phyloP scores from a whole-genome alignment of 2,888 invertebrate species.

The Nemurella pictetii region DNA sequence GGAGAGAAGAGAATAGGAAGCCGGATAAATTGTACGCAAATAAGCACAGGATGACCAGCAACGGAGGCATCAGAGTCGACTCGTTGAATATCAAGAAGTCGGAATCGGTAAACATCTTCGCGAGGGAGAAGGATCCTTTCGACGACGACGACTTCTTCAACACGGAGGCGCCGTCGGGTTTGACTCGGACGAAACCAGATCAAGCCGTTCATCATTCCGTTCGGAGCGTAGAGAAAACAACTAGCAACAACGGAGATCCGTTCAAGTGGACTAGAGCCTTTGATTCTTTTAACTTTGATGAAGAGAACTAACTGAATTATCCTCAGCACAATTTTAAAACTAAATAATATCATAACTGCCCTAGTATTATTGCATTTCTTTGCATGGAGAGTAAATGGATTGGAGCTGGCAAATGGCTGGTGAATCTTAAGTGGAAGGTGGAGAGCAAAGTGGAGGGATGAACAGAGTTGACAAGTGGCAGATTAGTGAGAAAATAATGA shows the following conservation, averaged over 20 bases:
- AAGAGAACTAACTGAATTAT: slow-evolving; percentile 44
- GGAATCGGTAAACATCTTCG: slow-evolving; percentile 88
- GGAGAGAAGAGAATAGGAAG: slow-evolving; percentile 42
- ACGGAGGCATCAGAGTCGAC: slow-evolving; percentile 40
- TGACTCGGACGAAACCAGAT: slow-evolving; percentile 37
- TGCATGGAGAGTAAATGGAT: not conserved
- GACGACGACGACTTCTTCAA: slow-evolving; percentile 79
- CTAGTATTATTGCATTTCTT: not conserved
- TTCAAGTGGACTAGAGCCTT: slow-evolving; percentile 57
- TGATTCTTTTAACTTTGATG: slow-evolving; percentile 52
- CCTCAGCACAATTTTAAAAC: slow-evolving; percentile 4
- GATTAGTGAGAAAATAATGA: too few relatives aligned
- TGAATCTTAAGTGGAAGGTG: too few relatives aligned
- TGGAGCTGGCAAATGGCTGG: too few relatives aligned
- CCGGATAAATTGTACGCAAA: slow-evolving; percentile 44
- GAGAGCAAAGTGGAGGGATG: too few relatives aligned
- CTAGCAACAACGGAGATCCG: slow-evolving; percentile 43
- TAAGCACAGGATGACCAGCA: slow-evolving; percentile 37
- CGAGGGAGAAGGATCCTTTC: slow-evolving; percentile 83
- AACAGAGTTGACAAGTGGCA: too few relatives aligned
- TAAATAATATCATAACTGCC: not conserved
- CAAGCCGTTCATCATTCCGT: slow-evolving; percentile 32
- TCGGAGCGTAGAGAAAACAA: slow-evolving; percentile 33
- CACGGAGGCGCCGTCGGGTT: slow-evolving; percentile 14
- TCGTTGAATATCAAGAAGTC: slow-evolving; percentile 63